Conservation (phyloP, 2,113 vertebrate genomes). For the Megaceryle torquata region DNA sequence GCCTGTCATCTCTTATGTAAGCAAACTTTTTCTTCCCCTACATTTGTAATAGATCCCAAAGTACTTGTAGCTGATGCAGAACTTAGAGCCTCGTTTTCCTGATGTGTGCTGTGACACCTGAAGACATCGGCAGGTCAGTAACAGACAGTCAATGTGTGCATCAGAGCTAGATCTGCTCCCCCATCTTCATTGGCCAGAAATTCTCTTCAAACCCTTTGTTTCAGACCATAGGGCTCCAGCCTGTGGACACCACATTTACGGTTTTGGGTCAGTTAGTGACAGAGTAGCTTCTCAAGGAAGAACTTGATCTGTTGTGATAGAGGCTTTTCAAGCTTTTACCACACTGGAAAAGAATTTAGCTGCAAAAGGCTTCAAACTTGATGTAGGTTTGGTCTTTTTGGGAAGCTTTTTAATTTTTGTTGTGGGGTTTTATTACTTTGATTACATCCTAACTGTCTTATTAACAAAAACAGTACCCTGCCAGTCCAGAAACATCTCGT, state of each 20-base stretch:
- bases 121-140: not conserved
- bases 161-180: not conserved
- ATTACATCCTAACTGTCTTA: not conserved
- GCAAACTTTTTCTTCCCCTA: not conserved
- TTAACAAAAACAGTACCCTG: not conserved
- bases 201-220: not conserved
- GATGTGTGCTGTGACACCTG: not conserved
- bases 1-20: not conserved
- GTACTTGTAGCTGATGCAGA: not conserved
- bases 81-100: not conserved
- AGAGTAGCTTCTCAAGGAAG: not conserved
- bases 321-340: constrained; percentile 9
- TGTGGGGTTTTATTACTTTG: not conserved
- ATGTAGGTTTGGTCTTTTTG: not conserved
- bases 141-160: too few species aligned
- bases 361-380: not conserved
- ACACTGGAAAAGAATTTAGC: not conserved
- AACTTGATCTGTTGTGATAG: not conserved
- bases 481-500: not conserved
- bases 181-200: not conserved
- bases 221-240: rapidly evolving
- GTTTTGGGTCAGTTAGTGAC: rapidly evolving
- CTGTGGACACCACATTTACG: rapidly evolving
- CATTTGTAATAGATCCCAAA: not conserved
- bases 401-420: not conserved